Percentiles rank a stretch among this genome's conserved stretches.
phyloP scores from a whole-genome alignment of 2,797 vertebrate species.

The Crotalus adamanteus region DNA sequence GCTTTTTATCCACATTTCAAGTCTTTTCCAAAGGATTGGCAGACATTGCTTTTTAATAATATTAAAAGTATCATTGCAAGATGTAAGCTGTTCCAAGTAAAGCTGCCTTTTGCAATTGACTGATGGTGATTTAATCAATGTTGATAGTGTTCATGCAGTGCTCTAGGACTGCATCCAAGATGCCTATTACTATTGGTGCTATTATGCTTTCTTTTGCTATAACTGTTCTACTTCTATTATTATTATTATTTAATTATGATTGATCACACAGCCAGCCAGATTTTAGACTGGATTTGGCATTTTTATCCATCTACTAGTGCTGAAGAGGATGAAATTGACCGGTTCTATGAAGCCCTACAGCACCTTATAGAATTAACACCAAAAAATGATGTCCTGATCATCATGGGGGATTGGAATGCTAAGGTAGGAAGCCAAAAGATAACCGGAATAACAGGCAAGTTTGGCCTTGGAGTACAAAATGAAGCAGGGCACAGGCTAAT shows the following conservation, averaged over 20 bases:
- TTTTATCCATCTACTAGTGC: background rate
- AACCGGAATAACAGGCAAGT: no score
- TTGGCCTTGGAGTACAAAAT: no score
- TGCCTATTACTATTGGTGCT: background rate
- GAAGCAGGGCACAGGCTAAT: no score
- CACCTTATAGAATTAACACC: no score
- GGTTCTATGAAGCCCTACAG: no score
- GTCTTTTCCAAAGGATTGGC: background rate
- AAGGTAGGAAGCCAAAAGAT: no score
- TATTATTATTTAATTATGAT: background rate
- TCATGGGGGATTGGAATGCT: no score
- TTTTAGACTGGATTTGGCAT: background rate
- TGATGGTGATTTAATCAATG: background rate
- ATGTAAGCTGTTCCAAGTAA: background rate
- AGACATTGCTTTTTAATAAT: background rate
- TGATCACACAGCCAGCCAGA: background rate
- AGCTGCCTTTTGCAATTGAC: background rate
- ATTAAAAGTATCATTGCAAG: background rate
- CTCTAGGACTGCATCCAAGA: background rate
- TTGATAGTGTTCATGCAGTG: background rate
- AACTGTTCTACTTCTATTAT: background rate
- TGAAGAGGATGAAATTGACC: no score
- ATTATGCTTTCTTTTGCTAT: background rate
- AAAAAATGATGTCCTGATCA: no score
- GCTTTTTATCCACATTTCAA: background rate